Base-by-base conservation (phyloP, 1,140 invertebrate species). In the Varroa destructor region DNA sequence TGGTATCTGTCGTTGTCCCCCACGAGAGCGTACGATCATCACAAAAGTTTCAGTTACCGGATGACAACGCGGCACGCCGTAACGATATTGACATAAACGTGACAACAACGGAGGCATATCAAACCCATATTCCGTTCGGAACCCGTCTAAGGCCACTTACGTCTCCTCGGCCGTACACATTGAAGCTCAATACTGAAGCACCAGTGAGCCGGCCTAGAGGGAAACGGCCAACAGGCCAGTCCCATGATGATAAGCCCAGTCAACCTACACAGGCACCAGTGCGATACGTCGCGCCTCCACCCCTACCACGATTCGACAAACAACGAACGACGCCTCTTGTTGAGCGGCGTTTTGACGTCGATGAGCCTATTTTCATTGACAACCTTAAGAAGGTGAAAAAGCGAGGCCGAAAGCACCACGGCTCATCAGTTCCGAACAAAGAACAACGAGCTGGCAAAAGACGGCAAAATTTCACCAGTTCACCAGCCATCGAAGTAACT, bases 121-220 rank as follows among this genome's bases (percentile, higher is more conserved):
- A 67, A 46, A 67, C 61, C 40, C 61, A 67, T 40, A 67, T 67
- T 43, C 61, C 61, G 37, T 67, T 67, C 61, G 61, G 61, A 10
- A 67, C 61, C 10, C 40, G 61, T 14, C 40, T 67, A 46, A 40
- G 61, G 61, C 61, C 61, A 14, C 61, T 67, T 40, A 43, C 61
- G 37, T 67, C 61, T 46, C 61, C 61, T 40, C 40, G 46, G 40
- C 61, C 61, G 3, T 67, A 67, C 61, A 67, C 12, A 2, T 46
- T 1, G 37, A 40, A 46, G 1, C 40, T 43, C 37, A 37, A 46
- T 46, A 67, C 61, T 1, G 61, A 67, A 37, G 14, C 61, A 14
- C 61, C 61, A 43, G 40, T 4, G 37, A 40, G 12, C 8, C 61
- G 46, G 40, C 37, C 61, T 40, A 12, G 12, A 46, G 46, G 46